Conservation (phyloP, 2,888 invertebrate genomes). For the Schizotus pectinicornis region DNA sequence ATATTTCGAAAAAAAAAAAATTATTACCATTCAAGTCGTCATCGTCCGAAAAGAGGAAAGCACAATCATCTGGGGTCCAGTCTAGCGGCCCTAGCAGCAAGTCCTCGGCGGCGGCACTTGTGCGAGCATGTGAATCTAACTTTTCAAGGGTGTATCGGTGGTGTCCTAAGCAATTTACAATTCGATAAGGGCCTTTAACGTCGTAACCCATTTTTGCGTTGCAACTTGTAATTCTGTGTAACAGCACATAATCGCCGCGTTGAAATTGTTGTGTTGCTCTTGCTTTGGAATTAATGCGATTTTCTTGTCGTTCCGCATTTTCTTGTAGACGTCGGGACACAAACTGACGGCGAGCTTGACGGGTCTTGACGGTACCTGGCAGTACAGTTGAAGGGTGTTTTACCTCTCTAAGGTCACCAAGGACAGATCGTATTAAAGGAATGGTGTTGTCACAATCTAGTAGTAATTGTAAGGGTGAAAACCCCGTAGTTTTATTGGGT, state of each 20-base stretch:
- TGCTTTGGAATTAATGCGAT: too few species aligned
- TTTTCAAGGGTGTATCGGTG: background rate
- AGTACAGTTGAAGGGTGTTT: background rate
- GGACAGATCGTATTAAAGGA: background rate
- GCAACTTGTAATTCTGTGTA: too few species aligned
- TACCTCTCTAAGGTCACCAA: background rate
- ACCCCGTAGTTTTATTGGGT: conserved; percentile 7
- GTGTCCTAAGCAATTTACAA: background rate
- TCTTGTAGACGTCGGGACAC: background rate
- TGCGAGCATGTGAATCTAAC: background rate
- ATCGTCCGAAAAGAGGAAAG: background rate
- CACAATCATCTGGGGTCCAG: background rate
- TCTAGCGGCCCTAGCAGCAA: background rate
- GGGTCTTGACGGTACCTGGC: background rate
- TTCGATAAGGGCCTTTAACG: conserved; percentile 1
- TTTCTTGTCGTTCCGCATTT: too few species aligned
- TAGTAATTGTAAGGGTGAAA: background rate
- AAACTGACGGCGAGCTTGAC: background rate
- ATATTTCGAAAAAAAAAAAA: too few species aligned
- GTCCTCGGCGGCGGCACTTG: background rate
- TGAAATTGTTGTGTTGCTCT: too few species aligned
- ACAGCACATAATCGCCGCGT: too few species aligned
- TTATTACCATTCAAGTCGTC: too few species aligned
- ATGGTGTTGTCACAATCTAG: conserved; percentile 2
- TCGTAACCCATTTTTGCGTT: background rate